Percentiles rank a stretch among this genome's conserved stretches.
phyloP scores from a whole-genome alignment of 2,113 vertebrate genomes.

The Hystrix brachyura region DNA sequence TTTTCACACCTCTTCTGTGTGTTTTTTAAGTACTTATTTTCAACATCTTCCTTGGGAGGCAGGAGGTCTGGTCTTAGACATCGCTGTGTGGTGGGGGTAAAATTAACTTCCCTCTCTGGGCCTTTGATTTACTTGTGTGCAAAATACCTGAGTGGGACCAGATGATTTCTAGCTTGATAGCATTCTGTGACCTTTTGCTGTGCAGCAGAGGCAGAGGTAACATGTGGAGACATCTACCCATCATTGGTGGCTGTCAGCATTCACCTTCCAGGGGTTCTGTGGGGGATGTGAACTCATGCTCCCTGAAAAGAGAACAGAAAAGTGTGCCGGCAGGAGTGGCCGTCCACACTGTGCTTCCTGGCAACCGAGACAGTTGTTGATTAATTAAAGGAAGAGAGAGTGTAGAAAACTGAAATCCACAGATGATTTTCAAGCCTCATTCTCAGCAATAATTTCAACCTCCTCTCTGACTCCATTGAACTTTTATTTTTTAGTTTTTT shows the following conservation, averaged over 20 bases:
- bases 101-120: not conserved
- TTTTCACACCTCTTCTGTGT: not conserved
- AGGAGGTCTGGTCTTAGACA: not conserved
- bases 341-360: not conserved
- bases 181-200: not conserved
- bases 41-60: not conserved
- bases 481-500: not conserved
- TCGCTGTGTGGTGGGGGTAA: not conserved
- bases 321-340: not conserved
- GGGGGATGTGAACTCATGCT: not conserved
- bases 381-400: not conserved
- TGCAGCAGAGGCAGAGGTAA: not conserved
- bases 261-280: not conserved
- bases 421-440: constrained; percentile 31
- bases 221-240: too few species aligned
- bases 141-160: not conserved
- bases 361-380: not conserved
- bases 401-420: not conserved
- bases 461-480: constrained; percentile 34
- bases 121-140: not conserved
- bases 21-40: not conserved
- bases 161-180: not conserved
- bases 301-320: not conserved
- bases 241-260: not conserved
- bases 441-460: constrained; percentile 49